Evolutionary conservation across 2,888 invertebrate genomes (phyloP).

Genomic region (Ernsta delagoae): DNA sequence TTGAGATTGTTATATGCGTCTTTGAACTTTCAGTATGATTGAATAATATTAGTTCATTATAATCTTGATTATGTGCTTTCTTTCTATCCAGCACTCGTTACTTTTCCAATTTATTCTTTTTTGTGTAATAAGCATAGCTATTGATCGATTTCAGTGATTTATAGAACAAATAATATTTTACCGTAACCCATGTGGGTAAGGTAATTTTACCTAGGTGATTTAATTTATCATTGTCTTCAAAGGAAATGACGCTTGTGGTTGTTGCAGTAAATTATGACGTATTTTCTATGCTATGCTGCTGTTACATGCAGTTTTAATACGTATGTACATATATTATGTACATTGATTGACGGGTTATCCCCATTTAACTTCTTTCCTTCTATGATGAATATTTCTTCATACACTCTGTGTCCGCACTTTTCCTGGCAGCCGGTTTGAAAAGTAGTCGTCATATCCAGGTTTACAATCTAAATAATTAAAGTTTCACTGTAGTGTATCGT

Average conservation of each 20-base stretch:
- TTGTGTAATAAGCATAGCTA: not conserved
- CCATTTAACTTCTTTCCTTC: conserved; percentile 7
- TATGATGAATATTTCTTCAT: not conserved
- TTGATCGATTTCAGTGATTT: not conserved
- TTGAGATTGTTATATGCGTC: no score
- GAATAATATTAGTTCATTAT: not conserved
- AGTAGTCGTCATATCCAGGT: not conserved
- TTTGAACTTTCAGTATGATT: not conserved
- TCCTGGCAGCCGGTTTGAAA: not conserved
- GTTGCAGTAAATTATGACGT: conserved; percentile 14
- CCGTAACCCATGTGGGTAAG: no score
- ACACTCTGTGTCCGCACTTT: not conserved
- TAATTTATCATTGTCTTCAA: not conserved
- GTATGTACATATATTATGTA: conserved; percentile 1
- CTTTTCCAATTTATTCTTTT: not conserved
- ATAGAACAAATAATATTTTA: not conserved
- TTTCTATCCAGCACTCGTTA: not conserved
- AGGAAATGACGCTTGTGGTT: not conserved
- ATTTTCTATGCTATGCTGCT: not conserved
- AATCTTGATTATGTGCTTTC: no score
- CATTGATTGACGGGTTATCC: not conserved
- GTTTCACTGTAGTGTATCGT: not conserved
- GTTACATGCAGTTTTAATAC: not conserved
- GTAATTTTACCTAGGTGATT: no score
- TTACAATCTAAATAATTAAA: conserved; percentile 9